Conservation (phyloP, 2,797 vertebrate species). For the Brotogeris chrysoptera region DNA sequence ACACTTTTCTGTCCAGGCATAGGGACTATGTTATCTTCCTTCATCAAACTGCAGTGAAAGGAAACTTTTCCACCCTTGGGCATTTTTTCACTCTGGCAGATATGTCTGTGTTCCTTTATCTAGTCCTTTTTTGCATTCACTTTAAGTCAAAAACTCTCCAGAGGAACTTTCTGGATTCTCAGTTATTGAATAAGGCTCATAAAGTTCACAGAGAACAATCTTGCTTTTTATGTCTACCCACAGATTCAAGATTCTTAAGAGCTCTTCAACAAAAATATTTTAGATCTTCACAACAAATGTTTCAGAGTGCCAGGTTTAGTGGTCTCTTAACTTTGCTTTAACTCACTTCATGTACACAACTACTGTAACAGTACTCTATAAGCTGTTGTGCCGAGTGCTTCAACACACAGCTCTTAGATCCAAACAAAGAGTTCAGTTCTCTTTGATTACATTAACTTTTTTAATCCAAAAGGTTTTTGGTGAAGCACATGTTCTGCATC, state of each 20-base stretch:
- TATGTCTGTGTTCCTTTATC: conserved; percentile 22
- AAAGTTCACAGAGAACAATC: conserved; percentile 32
- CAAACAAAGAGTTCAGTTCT: conserved; percentile 63
- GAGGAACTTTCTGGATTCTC: conserved; percentile 24
- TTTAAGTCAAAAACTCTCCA: conserved; percentile 38
- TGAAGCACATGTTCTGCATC: conserved; percentile 77
- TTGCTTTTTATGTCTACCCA: conserved; percentile 17
- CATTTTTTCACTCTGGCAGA: background rate
- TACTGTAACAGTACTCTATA: background rate
- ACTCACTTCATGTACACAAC: background rate
- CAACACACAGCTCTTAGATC: conserved; percentile 38
- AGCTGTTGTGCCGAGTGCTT: conserved; percentile 39
- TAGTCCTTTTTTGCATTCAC: conserved; percentile 1
- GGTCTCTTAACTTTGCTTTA: conserved; percentile 9
- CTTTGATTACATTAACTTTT: conserved; percentile 73
- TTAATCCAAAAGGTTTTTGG: conserved; percentile 70
- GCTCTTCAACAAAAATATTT: conserved; percentile 39
- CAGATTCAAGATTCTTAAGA: conserved; percentile 17
- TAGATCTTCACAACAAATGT: conserved; percentile 30
- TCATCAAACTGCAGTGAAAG: conserved; percentile 7
- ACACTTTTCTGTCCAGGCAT: background rate
- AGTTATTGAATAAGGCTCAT: conserved; percentile 39
- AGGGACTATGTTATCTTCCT: background rate
- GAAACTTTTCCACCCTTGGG: background rate
- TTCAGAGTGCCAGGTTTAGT: background rate